A percentile compares a stretch with the other conserved stretches of the same genome.
These are phyloP conservation scores for Atethmia centrago DNA, from an alignment of 2,888 invertebrate genomes.

Conservation along the genomic window DNA sequence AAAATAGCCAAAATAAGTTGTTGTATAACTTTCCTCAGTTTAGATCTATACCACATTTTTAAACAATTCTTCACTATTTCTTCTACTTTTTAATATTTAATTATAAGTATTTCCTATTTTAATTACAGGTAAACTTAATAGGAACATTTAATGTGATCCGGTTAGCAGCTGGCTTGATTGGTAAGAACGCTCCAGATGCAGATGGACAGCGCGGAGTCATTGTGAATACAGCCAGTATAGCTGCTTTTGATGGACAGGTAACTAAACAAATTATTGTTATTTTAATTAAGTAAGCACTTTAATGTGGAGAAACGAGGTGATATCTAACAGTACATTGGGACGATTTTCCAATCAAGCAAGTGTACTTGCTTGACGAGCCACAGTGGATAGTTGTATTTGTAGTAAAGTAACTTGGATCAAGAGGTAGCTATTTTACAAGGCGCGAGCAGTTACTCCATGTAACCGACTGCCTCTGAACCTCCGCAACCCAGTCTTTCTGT, in stretches of 20 bases:
- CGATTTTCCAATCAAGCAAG: not conserved
- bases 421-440: not conserved
- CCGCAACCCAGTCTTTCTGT: not conserved
- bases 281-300: not conserved
- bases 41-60: not conserved
- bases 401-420: not conserved
- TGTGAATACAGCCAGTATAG: conserved; percentile 98
- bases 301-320: not conserved
- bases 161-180: conserved; percentile 95
- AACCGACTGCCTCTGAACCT: not conserved
- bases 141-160: conserved; percentile 99
- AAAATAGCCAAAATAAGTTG: not conserved
- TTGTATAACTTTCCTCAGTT: not conserved
- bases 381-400: not conserved
- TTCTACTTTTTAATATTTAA: not conserved
- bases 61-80: not conserved
- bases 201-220: conserved; percentile 98
- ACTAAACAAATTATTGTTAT: not conserved
- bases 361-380: not conserved
- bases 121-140: conserved; percentile 94
- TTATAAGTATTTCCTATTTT: conserved; percentile 2
- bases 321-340: not conserved
- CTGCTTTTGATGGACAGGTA: conserved; percentile 97
- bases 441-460: not conserved
- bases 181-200: conserved; percentile 94